Evolutionary conservation across 2,113 vertebrate species (phyloP), one percentile per base, ranked within the genome.

Genomic region (Junco hyemalis): DNA sequence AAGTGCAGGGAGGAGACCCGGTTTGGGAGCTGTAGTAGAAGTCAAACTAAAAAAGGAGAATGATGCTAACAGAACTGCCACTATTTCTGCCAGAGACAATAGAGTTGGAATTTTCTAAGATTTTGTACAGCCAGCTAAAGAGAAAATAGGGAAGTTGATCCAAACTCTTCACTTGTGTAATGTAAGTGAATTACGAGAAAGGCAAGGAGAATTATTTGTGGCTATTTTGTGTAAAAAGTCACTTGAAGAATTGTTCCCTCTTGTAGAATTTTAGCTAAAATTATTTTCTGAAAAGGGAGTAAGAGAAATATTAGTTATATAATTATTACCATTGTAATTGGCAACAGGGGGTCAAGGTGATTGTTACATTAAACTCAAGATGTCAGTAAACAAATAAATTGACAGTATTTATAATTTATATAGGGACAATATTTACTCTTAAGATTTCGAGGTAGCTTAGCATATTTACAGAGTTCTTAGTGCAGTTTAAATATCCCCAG

Each of bases 1-100:
- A 36, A 13, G 33, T 65, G 28, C 0, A 0, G n/a, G 42, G 56
- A 71, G 33, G 53, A 78, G 24, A 64, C 54, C 20, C 9, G 16
- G 45, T 36, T 36, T 47, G 59, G 54, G 54, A 84, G 42, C 44
- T 40, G 12, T 10, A 21, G 35, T 23, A 76, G 59, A 61, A 82
- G 35, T 54, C 29, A 53, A 16, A 68, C 31, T 42, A 40, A 21
- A 63, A 63, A 50, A 65, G 48, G 33, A 82, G 33, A 26, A 36
- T 0, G 2, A 0, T 68, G 45, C 59, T 42, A 14, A 53, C 15
- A 60, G 44, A 78, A 47, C 42, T 4, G 11, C 8, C 23, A 36
- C 48, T 59, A 5, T 84, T 84, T 92, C 87, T 93, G 40, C 20
- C 31, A 29, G 19, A 66, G 29, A 40, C 19, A 42, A 19, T 7